These are phyloP conservation scores for Clarias macrocephalus DNA, from an alignment of 2,113 vertebrate genomes.

Conservation along the genomic window DNA sequence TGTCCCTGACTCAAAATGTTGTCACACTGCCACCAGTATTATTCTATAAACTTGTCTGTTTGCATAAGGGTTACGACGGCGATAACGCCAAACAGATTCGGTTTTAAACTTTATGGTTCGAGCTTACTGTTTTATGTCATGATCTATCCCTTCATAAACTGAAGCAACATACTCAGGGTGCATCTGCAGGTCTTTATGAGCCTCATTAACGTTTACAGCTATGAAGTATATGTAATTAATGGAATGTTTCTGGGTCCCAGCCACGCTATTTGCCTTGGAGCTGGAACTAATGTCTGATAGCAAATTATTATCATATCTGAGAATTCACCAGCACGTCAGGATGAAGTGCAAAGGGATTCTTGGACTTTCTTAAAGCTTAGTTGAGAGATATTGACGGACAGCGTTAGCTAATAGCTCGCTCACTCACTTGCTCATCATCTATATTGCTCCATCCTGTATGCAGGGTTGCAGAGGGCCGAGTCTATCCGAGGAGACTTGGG, in stretches of 20 bases:
- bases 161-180: not conserved
- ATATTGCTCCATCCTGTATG: no score
- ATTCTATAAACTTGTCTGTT: constrained; percentile 16
- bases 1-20: not conserved
- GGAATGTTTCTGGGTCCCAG: not conserved
- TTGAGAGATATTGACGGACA: not conserved
- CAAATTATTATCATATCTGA: not conserved
- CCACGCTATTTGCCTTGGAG: not conserved
- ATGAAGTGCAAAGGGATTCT: not conserved
- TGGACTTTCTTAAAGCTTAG: not conserved
- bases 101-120: not conserved
- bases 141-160: not conserved
- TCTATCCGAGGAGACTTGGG: no score
- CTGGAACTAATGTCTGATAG: not conserved
- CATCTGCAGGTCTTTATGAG: not conserved
- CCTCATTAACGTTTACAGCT: not conserved
- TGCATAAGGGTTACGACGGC: not conserved
- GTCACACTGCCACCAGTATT: not conserved
- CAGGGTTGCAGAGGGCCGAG: no score
- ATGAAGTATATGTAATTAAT: not conserved
- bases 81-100: not conserved
- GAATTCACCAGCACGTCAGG: not conserved
- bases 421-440: no score
- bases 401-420: not conserved
- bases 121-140: constrained; percentile 2